Conservation (phyloP, 2,113 vertebrate species). For the Numida meleagris region DNA sequence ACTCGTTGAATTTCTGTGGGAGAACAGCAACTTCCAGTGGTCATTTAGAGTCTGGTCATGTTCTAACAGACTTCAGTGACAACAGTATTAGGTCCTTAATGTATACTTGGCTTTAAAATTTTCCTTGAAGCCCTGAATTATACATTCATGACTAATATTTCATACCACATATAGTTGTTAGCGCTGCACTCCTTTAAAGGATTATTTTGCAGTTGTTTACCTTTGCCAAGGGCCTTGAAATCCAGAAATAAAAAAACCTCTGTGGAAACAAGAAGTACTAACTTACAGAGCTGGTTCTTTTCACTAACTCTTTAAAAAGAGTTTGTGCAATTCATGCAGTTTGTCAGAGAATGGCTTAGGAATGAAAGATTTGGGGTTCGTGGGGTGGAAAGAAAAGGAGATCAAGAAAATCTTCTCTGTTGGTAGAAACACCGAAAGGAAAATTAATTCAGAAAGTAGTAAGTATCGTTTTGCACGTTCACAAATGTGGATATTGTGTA, state of each 20-base stretch:
- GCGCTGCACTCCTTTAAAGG: neutral
- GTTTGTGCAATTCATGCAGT: neutral
- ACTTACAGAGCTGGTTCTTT: neutral
- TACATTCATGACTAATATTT: conserved; percentile 30
- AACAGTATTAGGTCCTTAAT: conserved; percentile 17
- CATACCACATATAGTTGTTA: neutral
- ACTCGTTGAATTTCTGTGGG: conserved; percentile 19
- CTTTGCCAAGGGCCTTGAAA: neutral
- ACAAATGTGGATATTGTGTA: too few species aligned
- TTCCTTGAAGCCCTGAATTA: conserved; percentile 50
- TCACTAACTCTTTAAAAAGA: neutral
- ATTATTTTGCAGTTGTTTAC: conserved; percentile 43
- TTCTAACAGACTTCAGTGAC: neutral
- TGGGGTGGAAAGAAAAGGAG: neutral
- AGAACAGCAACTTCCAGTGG: conserved; percentile 49
- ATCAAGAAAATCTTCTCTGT: neutral
- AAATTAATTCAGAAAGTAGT: neutral
- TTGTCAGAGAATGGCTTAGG: neutral
- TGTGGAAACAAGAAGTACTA: neutral
- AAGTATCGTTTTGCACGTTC: neutral
- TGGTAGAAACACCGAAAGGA: neutral
- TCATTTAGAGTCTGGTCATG: conserved; percentile 55
- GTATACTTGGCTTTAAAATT: conserved; percentile 26
- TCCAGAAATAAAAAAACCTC: neutral
- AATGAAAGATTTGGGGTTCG: neutral